phyloP scores from a whole-genome alignment of 2,113 vertebrate genomes.

The Triplophysa siluroides region DNA sequence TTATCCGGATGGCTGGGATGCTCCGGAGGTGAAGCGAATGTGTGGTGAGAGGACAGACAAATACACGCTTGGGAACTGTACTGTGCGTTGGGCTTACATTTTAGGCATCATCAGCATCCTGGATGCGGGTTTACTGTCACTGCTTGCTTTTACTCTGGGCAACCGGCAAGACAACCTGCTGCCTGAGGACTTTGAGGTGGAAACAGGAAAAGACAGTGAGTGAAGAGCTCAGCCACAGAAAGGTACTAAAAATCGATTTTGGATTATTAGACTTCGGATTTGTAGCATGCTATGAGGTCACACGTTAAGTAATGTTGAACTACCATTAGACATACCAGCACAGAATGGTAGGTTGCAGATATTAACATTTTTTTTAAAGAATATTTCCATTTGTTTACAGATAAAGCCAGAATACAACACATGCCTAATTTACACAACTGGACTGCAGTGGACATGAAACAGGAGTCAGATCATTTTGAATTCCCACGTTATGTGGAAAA shows the following conservation, averaged over 20 bases:
- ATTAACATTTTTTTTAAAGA: background rate
- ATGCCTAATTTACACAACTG: background rate
- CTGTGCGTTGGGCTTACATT: slow-evolving; percentile 97
- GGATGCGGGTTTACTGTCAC: slow-evolving; percentile 86
- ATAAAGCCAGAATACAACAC: slow-evolving; percentile 53
- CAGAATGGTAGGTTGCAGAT: background rate
- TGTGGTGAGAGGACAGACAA: slow-evolving; percentile 91
- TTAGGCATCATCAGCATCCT: slow-evolving; percentile 94
- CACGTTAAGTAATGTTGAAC: background rate
- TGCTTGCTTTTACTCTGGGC: slow-evolving; percentile 91
- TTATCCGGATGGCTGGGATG: slow-evolving; percentile 96
- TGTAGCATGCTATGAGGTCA: background rate
- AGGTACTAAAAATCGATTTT: background rate
- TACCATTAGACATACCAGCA: no score
- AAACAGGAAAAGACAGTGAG: slow-evolving; percentile 69
- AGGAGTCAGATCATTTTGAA: background rate
- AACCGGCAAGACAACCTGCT: slow-evolving; percentile 94
- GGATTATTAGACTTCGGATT: background rate
- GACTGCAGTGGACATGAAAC: background rate
- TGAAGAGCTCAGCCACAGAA: background rate
- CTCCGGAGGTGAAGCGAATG: slow-evolving; percentile 85
- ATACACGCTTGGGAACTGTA: slow-evolving; percentile 91
- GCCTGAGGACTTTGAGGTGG: slow-evolving; percentile 88
- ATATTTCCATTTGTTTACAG: slow-evolving; percentile 52
- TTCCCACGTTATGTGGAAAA: no score